Conservation (phyloP, 1,140 invertebrate genomes). For the Bombus cullumanus region DNA sequence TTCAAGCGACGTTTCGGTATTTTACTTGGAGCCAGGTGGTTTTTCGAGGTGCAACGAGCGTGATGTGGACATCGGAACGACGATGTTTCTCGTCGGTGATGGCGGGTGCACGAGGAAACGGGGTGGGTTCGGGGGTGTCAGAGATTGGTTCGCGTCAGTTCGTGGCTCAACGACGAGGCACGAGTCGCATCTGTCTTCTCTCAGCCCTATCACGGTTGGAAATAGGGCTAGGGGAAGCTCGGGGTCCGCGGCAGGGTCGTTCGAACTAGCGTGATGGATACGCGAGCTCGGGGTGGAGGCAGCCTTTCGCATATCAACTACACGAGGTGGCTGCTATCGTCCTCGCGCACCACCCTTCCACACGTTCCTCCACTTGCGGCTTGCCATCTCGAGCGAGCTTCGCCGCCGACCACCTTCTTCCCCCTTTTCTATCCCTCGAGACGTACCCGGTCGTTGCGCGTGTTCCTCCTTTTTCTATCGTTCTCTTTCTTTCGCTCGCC, state of each 20-base stretch:
- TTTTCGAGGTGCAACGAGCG: background rate
- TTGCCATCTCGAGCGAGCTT: conserved; percentile 25
- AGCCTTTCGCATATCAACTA: conserved; percentile 76
- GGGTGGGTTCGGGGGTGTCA: conserved; percentile 42
- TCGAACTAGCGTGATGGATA: conserved; percentile 77
- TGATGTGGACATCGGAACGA: conserved; percentile 4
- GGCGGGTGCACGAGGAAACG: conserved; percentile 17
- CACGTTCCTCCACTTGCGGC: conserved; percentile 53
- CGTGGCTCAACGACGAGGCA: conserved; percentile 74
- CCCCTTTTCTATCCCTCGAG: background rate
- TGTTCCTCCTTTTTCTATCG: background rate
- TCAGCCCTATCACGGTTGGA: conserved; percentile 52
- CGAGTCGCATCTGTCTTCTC: conserved; percentile 77
- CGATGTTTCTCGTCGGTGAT: conserved; percentile 29
- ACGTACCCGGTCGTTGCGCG: background rate
- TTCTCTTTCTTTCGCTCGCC: background rate
- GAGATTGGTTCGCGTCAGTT: conserved; percentile 76
- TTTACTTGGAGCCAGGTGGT: background rate
- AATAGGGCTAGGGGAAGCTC: background rate
- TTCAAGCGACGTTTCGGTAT: background rate
- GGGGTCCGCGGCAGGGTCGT: conserved; percentile 28
- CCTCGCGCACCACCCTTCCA: conserved; percentile 23
- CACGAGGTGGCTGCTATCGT: conserved; percentile 15
- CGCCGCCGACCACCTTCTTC: background rate
- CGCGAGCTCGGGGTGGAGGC: conserved; percentile 70